A percentile compares a stretch with the other conserved stretches of the same genome.
Evolutionary conservation across 1,140 invertebrate genomes (phyloP).

Genomic region (Meloidogyne hapla): DNA sequence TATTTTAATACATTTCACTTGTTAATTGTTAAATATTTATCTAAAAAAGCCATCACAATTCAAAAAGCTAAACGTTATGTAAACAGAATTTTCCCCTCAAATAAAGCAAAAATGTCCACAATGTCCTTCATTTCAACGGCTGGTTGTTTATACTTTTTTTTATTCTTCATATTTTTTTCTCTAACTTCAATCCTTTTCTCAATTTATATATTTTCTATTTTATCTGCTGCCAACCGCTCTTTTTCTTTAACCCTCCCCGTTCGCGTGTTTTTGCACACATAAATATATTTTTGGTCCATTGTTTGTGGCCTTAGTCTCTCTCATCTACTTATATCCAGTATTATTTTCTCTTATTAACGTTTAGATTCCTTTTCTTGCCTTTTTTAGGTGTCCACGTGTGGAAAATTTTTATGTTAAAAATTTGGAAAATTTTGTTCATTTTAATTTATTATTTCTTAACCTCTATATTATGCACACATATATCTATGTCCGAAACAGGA

Average conservation of each 20-base stretch:
- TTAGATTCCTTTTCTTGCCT: too few species aligned
- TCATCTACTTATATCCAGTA: too few species aligned
- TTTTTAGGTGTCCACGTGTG: too few species aligned
- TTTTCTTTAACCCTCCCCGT: neutral
- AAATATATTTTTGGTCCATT: too few species aligned
- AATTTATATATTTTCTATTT: neutral
- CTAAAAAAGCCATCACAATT: neutral
- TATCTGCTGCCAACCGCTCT: neutral
- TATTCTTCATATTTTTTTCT: neutral
- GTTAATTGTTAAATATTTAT: neutral
- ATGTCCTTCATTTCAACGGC: constrained; percentile 1
- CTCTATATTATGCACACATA: too few species aligned
- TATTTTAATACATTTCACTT: too few species aligned
- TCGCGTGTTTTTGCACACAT: neutral
- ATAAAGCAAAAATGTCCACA: neutral
- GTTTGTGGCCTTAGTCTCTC: too few species aligned
- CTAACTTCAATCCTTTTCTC: neutral
- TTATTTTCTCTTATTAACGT: too few species aligned
- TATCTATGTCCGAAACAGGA: too few species aligned
- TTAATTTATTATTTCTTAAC: too few species aligned
- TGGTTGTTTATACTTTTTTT: neutral
- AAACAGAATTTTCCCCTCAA: neutral
- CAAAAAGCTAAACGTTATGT: neutral
- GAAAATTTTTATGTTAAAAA: too few species aligned
- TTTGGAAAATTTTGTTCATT: too few species aligned